These are phyloP conservation scores for Liodrosophila aerea DNA, from an alignment of 2,888 invertebrate species.

Conservation along the genomic window DNA sequence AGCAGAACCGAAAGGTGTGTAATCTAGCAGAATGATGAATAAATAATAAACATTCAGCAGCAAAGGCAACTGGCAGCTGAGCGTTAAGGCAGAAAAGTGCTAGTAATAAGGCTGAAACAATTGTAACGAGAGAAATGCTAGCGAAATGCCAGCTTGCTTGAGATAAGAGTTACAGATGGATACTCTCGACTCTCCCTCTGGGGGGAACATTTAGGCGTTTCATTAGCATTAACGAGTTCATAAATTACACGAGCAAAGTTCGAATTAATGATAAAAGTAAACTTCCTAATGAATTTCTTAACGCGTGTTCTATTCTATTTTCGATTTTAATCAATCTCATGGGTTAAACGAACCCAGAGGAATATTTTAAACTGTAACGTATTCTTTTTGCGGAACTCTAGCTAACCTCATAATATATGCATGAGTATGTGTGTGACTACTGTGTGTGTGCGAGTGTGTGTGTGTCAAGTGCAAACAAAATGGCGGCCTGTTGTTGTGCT, in stretches of 20 bases:
- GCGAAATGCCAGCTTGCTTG: not conserved
- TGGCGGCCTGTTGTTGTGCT: constrained; percentile 32
- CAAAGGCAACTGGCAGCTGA: not conserved
- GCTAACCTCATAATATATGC: constrained; percentile 25
- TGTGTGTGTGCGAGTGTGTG: constrained; percentile 13
- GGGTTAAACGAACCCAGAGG: constrained; percentile 10
- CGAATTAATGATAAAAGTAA: constrained; percentile 15
- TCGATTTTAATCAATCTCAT: constrained; percentile 14
- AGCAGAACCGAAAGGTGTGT: constrained; percentile 36
- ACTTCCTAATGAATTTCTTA: constrained; percentile 26
- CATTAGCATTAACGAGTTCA: constrained; percentile 18
- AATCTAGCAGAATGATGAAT: constrained; percentile 28
- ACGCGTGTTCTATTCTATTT: not conserved
- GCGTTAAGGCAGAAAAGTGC: constrained; percentile 32
- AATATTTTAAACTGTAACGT: constrained; percentile 11
- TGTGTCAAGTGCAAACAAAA: constrained; percentile 71
- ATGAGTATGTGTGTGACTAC: constrained; percentile 10
- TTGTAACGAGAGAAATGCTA: not conserved
- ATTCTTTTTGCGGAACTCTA: constrained; percentile 13
- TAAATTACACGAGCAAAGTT: constrained; percentile 13
- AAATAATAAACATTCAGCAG: constrained; percentile 11
- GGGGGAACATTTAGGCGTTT: not conserved
- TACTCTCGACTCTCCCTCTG: too few species aligned
- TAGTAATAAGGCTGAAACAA: constrained; percentile 12
- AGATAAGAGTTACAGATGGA: too few species aligned